phyloP scores from a whole-genome alignment of 2,888 invertebrate species.

The Lacanobia wlatinum region DNA sequence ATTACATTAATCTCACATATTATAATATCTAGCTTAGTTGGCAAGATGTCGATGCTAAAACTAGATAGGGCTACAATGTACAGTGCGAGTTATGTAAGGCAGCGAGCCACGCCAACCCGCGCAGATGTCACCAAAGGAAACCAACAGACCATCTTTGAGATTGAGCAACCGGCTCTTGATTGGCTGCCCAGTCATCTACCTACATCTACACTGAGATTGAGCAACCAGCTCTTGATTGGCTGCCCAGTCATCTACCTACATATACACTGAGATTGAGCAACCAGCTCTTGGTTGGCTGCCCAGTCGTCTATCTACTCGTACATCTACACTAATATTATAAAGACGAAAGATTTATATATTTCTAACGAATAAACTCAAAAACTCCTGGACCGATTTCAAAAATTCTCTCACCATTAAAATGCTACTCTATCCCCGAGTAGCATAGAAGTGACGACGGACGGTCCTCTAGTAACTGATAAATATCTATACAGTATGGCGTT shows the following conservation, averaged over 20 bases:
- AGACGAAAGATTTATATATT: no score
- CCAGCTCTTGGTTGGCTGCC: neutral
- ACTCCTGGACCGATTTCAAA: no score
- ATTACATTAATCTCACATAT: constrained; percentile 34
- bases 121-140: neutral
- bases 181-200: neutral
- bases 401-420: no score
- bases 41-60: constrained; percentile 37
- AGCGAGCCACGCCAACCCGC: neutral
- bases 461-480: no score
- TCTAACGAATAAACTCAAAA: no score
- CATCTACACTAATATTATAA: no score
- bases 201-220: constrained; percentile 6
- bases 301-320: no score
- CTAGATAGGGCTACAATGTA: constrained; percentile 19
- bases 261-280: constrained; percentile 6
- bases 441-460: no score
- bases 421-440: no score
- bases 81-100: neutral
- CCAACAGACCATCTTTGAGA: neutral
- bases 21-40: constrained; percentile 20
- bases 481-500: neutral
- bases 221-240: neutral
- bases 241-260: neutral
- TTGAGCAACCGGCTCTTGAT: constrained; percentile 2